Percentiles rank a stretch among this genome's conserved stretches.
These are phyloP conservation scores for Enteromius unitaeniatus DNA, from an alignment of 2,797 vertebrate genomes.

Conservation along the genomic window DNA sequence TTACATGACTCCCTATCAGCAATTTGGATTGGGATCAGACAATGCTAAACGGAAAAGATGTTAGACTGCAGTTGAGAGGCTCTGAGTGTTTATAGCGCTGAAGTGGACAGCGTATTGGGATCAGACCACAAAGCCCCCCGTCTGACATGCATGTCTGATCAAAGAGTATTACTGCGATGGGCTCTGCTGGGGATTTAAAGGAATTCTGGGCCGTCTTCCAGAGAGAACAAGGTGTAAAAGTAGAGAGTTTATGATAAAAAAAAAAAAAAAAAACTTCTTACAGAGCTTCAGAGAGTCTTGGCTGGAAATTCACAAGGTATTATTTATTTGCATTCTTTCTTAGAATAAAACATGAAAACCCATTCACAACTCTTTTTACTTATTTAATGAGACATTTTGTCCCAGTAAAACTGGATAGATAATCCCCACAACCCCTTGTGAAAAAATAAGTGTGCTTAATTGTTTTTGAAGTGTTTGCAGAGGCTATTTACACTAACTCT, in stretches of 20 bases:
- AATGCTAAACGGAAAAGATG: slow-evolving; percentile 60
- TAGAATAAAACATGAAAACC: background rate
- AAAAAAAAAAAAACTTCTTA: background rate
- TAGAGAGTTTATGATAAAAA: slow-evolving; percentile 12
- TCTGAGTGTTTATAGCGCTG: slow-evolving; percentile 76
- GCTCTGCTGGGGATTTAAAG: slow-evolving; percentile 84
- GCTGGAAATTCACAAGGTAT: background rate
- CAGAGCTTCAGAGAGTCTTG: background rate
- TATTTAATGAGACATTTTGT: background rate
- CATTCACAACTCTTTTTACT: background rate
- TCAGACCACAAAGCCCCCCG: slow-evolving; percentile 85
- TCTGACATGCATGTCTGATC: slow-evolving; percentile 78
- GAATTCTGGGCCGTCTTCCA: slow-evolving; percentile 75
- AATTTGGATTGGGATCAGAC: slow-evolving; percentile 51
- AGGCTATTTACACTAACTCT: no score
- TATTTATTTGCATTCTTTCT: background rate
- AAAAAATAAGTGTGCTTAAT: background rate
- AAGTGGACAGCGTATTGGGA: slow-evolving; percentile 79
- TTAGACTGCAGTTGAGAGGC: slow-evolving; percentile 72
- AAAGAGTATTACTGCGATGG: slow-evolving; percentile 82
- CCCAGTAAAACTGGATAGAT: background rate
- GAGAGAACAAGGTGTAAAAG: slow-evolving; percentile 39
- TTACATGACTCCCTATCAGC: slow-evolving; percentile 38
- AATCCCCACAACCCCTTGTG: background rate
- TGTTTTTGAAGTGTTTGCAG: background rate